phyloP scores from a whole-genome alignment of 2,888 invertebrate species.

The Melitaea athalia region DNA sequence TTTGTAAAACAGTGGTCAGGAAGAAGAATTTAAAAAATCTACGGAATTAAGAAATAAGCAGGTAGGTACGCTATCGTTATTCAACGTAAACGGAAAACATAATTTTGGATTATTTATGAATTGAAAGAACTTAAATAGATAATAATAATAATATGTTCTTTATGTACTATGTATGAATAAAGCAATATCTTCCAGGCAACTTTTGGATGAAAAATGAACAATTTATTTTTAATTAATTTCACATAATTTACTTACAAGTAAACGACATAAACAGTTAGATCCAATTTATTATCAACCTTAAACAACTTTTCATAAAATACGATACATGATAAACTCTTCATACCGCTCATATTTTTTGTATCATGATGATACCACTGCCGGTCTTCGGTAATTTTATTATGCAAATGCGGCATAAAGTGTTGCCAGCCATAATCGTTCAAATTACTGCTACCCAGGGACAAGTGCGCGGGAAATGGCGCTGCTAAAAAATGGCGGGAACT shows the following conservation, averaged over 20 bases:
- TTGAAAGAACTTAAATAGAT: no score
- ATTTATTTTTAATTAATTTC: constrained; percentile 30
- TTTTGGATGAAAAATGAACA: neutral
- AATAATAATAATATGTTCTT: no score
- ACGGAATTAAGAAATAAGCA: no score
- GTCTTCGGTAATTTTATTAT: constrained; percentile 77
- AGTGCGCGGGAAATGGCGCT: constrained; percentile 52
- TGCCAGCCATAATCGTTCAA: constrained; percentile 74
- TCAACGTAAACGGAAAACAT: no score
- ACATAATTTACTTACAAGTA: constrained; percentile 34
- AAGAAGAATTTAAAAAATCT: no score
- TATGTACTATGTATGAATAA: no score
- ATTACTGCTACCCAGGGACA: constrained; percentile 58
- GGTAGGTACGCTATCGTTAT: no score
- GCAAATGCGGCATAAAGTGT: constrained; percentile 80
- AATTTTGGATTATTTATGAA: no score
- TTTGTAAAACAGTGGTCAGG: no score
- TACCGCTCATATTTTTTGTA: constrained; percentile 58
- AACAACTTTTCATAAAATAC: constrained; percentile 60
- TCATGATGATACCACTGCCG: constrained; percentile 54
- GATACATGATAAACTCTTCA: constrained; percentile 52
- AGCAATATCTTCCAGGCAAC: neutral
- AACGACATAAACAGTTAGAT: constrained; percentile 46
- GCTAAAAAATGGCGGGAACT: constrained; percentile 53
- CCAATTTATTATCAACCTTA: constrained; percentile 56